phyloP scores from a whole-genome alignment of 1,140 invertebrate species.

The Zaprionus kolodkinae region DNA sequence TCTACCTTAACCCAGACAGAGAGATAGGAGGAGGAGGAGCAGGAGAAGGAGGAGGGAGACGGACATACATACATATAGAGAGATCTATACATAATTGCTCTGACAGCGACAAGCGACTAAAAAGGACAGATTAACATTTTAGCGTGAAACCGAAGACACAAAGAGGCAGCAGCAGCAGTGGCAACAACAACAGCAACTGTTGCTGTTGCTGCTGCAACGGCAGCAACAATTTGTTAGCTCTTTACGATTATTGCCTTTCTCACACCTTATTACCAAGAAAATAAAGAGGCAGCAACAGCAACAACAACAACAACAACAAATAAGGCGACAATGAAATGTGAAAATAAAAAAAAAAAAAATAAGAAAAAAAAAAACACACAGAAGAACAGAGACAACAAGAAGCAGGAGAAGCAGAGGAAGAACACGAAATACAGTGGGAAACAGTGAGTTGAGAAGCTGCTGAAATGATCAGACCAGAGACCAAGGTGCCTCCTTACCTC shows the following conservation, averaged over 20 bases:
- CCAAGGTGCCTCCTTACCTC: background rate
- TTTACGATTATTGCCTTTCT: constrained; percentile 84
- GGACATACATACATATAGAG: background rate
- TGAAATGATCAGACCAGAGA: background rate
- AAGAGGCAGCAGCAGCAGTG: constrained; percentile 51
- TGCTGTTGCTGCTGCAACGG: constrained; percentile 37
- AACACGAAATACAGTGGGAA: constrained; percentile 1
- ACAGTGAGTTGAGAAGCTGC: constrained; percentile 1
- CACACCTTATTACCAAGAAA: constrained; percentile 83
- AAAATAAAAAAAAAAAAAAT: constrained; percentile 60
- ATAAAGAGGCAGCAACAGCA: constrained; percentile 70
- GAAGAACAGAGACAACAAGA: constrained; percentile 33
- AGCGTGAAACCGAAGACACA: constrained; percentile 65
- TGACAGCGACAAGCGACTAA: constrained; percentile 36
- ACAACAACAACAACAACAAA: constrained; percentile 32
- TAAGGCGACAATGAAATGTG: constrained; percentile 65
- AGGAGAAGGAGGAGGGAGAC: background rate
- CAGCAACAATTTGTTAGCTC: constrained; percentile 82
- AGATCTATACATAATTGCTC: constrained; percentile 52
- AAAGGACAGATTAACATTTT: constrained; percentile 78
- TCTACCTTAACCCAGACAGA: background rate
- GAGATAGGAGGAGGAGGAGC: background rate
- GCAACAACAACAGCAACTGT: constrained; percentile 37
- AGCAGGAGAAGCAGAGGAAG: constrained; percentile 27
- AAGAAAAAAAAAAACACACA: constrained; percentile 32